Percentiles rank a stretch among this genome's conserved stretches.
These are phyloP conservation scores for Archaeoteleia sp. DNA, from an alignment of 2,888 invertebrate genomes.

Conservation along the genomic window DNA sequence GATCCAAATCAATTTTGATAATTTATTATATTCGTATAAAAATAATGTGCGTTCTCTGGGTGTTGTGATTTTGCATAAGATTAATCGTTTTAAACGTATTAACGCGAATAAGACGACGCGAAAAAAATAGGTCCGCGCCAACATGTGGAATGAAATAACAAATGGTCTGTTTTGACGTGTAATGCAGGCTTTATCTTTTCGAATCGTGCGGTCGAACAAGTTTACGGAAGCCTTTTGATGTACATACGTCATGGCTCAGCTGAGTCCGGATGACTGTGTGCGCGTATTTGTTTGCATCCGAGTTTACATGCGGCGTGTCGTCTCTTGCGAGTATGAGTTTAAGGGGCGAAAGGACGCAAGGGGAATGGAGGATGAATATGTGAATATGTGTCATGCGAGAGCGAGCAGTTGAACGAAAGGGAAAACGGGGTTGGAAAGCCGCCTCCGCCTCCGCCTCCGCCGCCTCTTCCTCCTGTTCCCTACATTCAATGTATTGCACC, in stretches of 20 bases:
- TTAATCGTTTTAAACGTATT: too few species aligned
- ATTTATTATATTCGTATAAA: too few species aligned
- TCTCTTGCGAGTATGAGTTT: slow-evolving; percentile 43
- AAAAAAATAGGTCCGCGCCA: background rate
- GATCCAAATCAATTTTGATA: too few species aligned
- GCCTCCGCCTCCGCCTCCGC: slow-evolving; percentile 52
- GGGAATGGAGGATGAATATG: slow-evolving; percentile 62
- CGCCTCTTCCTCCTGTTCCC: slow-evolving; percentile 42
- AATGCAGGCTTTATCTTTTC: slow-evolving; percentile 40
- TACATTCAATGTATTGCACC: slow-evolving; percentile 59
- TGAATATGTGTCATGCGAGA: slow-evolving; percentile 68
- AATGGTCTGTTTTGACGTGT: slow-evolving; percentile 25
- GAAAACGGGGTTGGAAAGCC: slow-evolving; percentile 66
- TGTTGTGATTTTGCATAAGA: too few species aligned
- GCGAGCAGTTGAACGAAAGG: slow-evolving; percentile 66
- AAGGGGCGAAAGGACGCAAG: slow-evolving; percentile 50
- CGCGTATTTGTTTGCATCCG: slow-evolving; percentile 52
- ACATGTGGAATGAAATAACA: slow-evolving; percentile 23
- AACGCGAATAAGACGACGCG: background rate
- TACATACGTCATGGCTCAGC: slow-evolving; percentile 62
- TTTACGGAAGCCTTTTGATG: slow-evolving; percentile 54
- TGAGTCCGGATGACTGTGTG: slow-evolving; percentile 56
- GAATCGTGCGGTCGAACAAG: slow-evolving; percentile 61
- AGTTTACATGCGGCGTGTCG: slow-evolving; percentile 47
- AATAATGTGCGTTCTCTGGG: slow-evolving; percentile 1